Base-by-base conservation (phyloP, 1,140 invertebrate genomes). In the Drosophila lini region DNA sequence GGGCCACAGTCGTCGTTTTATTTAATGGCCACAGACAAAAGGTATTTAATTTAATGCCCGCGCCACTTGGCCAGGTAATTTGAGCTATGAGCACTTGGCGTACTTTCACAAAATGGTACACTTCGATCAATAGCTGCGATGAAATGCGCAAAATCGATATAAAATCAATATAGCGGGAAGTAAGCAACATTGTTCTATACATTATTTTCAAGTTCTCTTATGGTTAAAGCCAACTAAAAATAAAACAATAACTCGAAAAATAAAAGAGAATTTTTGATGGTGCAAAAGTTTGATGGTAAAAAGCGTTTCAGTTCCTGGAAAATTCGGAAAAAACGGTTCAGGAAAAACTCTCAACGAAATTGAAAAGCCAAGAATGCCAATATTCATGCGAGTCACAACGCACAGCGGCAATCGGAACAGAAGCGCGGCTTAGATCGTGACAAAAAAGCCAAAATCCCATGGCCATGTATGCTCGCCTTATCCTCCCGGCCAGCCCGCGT, bases 41-140 rank as follows among this genome's bases (percentile, higher is more conserved):
- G 83, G 75, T 85, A 85, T 85, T 85, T 86, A 85, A 85, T 85
- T 86, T 86, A 86, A 85, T 85, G 82, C 65, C 53, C 65, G 47
- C 65, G 34, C 78, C 82, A 85, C 81, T 85, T 81, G 78, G 63
- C 22, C 74, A 86, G 82, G 81, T 85, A 86, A 85, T 85, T 85
- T 85, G 82, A 85, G 65, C 82, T 81, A 81, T 81, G 69, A 61
- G 48, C 74, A 61, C 38, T 62, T 52, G 58, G n/a, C 50, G 25
- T 42, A 76, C 71, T 74, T 61, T 70, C 19, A 45, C 74, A 44
- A 71, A 79, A 13, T 55, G 48, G 50, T n/a, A 9, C 19, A 64
- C 52, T 55, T 36, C 2, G 19, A 38, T 55, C 19, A 41, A 44
- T 57, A 56, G 41, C 3, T 19, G 19, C 19, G 2, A 8, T 15